Percentiles rank a stretch among this genome's conserved stretches.
Evolutionary conservation across 2,797 vertebrate genomes (phyloP).

Genomic region (Epinephelus coioides): DNA sequence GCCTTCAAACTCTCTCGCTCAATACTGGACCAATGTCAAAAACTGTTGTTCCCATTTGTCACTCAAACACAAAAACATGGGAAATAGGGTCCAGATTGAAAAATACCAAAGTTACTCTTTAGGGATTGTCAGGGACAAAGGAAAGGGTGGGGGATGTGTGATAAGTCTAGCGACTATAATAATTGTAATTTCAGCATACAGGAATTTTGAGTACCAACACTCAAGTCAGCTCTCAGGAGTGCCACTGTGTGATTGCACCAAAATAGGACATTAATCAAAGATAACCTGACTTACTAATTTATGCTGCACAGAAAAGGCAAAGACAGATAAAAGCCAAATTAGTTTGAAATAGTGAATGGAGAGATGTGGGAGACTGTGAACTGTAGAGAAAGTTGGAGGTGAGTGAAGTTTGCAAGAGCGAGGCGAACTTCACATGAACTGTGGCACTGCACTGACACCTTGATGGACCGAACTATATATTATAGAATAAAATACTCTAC

Average conservation of each 20-base stretch:
- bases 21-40: too few relatives aligned
- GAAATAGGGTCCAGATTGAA: too few relatives aligned
- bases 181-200: slow-evolving; percentile 43
- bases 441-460: slow-evolving; percentile 1
- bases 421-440: slow-evolving; percentile 17
- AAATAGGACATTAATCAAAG: slow-evolving; percentile 6
- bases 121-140: slow-evolving; percentile 53
- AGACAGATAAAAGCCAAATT: neutral
- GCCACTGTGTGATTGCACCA: neutral
- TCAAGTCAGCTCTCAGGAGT: slow-evolving; percentile 2
- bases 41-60: neutral
- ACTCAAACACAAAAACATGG: too few relatives aligned
- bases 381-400: slow-evolving; percentile 18
- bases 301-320: neutral
- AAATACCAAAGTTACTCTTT: too few relatives aligned
- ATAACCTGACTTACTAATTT: slow-evolving; percentile 15
- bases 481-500: slow-evolving; percentile 8
- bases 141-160: slow-evolving; percentile 7
- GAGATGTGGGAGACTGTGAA: slow-evolving; percentile 14
- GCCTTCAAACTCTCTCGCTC: too few relatives aligned
- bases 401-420: neutral
- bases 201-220: slow-evolving; percentile 36
- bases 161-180: slow-evolving; percentile 41
- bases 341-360: slow-evolving; percentile 18
- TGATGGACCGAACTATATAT: slow-evolving; percentile 2